phyloP scores from a whole-genome alignment of 1,140 invertebrate genomes.

The Ridgeia piscesae region DNA sequence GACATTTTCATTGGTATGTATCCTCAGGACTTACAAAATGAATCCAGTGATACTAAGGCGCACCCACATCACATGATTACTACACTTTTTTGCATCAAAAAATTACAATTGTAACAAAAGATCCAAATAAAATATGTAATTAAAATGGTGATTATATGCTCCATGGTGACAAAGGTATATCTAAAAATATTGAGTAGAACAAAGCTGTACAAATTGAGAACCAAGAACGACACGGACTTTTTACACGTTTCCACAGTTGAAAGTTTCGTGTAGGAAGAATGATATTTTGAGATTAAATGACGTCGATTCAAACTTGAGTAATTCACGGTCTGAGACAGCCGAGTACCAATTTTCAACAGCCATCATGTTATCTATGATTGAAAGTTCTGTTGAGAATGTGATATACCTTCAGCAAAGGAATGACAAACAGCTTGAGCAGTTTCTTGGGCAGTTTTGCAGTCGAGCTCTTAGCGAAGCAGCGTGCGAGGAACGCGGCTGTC shows the following conservation, averaged over 20 bases:
- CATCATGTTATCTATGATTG: not conserved
- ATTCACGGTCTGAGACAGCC: not conserved
- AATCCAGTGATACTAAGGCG: no score
- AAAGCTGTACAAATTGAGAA: no score
- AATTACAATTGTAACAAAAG: no score
- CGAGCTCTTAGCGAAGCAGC: conserved; percentile 79
- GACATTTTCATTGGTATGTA: no score
- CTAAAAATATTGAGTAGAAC: no score
- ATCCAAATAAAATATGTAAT: no score
- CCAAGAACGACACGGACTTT: no score
- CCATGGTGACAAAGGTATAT: no score
- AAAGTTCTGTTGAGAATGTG: not conserved
- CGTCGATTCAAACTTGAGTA: not conserved
- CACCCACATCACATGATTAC: no score
- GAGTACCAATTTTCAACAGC: not conserved
- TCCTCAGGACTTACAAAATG: no score
- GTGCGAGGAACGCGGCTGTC: conserved; percentile 82
- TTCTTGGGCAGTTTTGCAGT: conserved; percentile 87
- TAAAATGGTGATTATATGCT: no score
- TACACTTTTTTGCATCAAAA: no score
- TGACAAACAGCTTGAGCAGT: conserved; percentile 80
- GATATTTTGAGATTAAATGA: not conserved
- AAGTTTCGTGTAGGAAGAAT: not conserved
- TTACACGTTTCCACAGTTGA: not conserved
- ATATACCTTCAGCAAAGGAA: conserved; percentile 73